Percentiles rank a stretch among this genome's conserved stretches.
Evolutionary conservation across 2,888 invertebrate species (phyloP).

Genomic region (Clepsis dumicolana): DNA sequence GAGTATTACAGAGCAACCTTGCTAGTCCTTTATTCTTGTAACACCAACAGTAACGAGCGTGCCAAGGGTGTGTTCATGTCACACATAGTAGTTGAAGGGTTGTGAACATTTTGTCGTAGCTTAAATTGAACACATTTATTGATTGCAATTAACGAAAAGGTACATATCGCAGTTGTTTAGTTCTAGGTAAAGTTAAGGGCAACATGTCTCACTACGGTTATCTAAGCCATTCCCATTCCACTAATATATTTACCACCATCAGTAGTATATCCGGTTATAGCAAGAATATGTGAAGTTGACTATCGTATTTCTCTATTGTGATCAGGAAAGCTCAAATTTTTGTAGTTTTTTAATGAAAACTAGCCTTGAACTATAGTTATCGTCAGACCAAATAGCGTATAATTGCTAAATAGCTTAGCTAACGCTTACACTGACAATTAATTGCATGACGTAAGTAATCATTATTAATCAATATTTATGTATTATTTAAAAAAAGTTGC

Average conservation of each 20-base stretch:
- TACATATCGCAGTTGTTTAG: conserved; percentile 75
- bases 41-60: conserved; percentile 55
- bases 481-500: conserved; percentile 59
- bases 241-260: conserved; percentile 4
- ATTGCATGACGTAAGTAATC: conserved; percentile 49
- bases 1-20: conserved; percentile 52
- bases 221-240: conserved; percentile 7
- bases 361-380: conserved; percentile 51
- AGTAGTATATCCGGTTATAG: conserved; percentile 29
- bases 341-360: conserved; percentile 64
- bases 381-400: conserved; percentile 66
- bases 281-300: conserved; percentile 43
- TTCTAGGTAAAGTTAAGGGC: conserved; percentile 52
- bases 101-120: conserved; percentile 67
- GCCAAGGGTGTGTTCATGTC: conserved; percentile 53
- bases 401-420: conserved; percentile 51
- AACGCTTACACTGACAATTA: conserved; percentile 46
- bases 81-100: conserved; percentile 60
- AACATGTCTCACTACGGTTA: conserved; percentile 28
- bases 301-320: conserved; percentile 49
- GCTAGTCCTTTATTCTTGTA: conserved; percentile 52
- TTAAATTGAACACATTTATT: conserved; percentile 44
- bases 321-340: conserved; percentile 70
- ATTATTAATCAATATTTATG: conserved; percentile 26
- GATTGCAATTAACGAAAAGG: conserved; percentile 58